Conservation (phyloP, 37 sponge, comb jelly and placozoan genomes). For the Halichondria panicea region DNA sequence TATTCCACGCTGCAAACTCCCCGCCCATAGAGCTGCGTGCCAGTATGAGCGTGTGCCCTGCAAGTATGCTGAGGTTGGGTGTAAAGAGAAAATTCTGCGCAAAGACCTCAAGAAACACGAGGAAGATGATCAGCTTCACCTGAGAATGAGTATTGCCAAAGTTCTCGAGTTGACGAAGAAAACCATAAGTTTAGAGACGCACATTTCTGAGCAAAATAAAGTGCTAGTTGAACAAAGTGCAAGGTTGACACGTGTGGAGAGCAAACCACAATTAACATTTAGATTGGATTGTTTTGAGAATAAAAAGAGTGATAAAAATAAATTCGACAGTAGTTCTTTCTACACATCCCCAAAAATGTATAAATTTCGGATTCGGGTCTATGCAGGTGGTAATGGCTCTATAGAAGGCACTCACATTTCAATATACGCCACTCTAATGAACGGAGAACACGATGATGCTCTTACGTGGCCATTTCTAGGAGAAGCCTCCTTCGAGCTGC, state of each 20-base stretch:
- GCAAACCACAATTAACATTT: too few relatives aligned
- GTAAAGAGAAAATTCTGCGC: not conserved
- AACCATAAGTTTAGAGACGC: too few relatives aligned
- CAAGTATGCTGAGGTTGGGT: conserved; percentile 22
- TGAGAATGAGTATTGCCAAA: conserved; percentile 3
- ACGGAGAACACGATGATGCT: conserved; percentile 39
- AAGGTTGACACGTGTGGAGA: too few relatives aligned
- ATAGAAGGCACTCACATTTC: conserved; percentile 36
- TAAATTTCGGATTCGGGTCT: conserved; percentile 35
- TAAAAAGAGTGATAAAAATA: not conserved
- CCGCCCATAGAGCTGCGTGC: conserved; percentile 2
- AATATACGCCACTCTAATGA: conserved; percentile 32
- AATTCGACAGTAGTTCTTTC: conserved; percentile 21
- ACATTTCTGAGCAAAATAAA: too few relatives aligned
- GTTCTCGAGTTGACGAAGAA: too few relatives aligned
- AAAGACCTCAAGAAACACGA: conserved; percentile 26
- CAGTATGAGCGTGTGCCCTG: conserved; percentile 17
- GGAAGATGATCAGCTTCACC: not conserved
- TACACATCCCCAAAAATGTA: conserved; percentile 21
- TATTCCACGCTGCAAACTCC: not conserved
- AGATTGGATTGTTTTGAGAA: too few relatives aligned
- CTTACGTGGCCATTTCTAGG: conserved; percentile 30
- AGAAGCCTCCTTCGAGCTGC: conserved; percentile 25
- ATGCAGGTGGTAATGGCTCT: conserved; percentile 39
- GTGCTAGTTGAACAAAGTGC: too few relatives aligned